Conservation (phyloP, 1,140 invertebrate species). For the Limonius californicus region DNA sequence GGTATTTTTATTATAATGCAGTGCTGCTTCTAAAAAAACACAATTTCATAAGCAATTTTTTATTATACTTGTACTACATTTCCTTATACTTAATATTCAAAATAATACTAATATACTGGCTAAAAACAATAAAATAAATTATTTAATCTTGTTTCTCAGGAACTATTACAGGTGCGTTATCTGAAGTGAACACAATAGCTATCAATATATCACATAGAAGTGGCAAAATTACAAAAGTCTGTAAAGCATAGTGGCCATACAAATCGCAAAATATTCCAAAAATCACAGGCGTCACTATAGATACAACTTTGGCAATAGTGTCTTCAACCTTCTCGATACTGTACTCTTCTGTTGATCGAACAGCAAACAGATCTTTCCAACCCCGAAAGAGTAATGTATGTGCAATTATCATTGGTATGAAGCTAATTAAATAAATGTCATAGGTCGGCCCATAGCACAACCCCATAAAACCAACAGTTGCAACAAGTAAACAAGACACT, state of each 20-base stretch:
- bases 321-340: neutral
- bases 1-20: no score
- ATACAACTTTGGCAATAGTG: neutral
- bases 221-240: constrained; percentile 11
- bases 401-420: constrained; percentile 7
- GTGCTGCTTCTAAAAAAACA: no score
- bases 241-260: constrained; percentile 8
- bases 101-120: no score
- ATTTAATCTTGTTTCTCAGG: no score
- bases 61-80: no score
- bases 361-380: constrained; percentile 5
- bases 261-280: constrained; percentile 20
- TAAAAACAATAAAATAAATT: no score
- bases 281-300: neutral
- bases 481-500: neutral
- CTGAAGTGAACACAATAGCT: no score
- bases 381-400: neutral
- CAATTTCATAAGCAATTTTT: no score
- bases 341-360: neutral
- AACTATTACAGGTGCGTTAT: no score
- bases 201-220: constrained; percentile 1
- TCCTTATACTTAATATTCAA: no score
- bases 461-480: neutral
- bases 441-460: constrained; percentile 9
- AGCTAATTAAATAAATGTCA: constrained; percentile 12